Evolutionary conservation across 2,797 vertebrate genomes (phyloP).

Genomic region (Vespertilio murinus): DNA sequence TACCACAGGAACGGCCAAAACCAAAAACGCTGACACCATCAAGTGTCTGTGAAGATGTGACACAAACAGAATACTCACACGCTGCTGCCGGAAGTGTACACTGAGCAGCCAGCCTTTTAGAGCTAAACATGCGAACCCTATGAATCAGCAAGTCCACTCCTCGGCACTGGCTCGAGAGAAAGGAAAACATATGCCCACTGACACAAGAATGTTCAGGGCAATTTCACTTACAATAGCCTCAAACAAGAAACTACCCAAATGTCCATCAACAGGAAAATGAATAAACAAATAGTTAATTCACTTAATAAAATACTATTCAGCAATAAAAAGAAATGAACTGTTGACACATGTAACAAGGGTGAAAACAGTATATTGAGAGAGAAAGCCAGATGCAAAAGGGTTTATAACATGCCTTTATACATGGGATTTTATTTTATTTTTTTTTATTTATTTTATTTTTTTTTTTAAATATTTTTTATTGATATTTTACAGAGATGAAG

Average conservation of each 20-base stretch:
- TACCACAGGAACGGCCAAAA: neutral
- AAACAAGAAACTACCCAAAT: slow-evolving; percentile 18
- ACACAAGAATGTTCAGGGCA: neutral
- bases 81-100: neutral
- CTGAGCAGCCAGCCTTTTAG: neutral
- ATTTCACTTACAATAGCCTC: neutral
- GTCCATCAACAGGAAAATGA: neutral
- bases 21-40: neutral
- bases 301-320: neutral
- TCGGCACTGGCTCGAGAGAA: neutral
- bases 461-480: too few species aligned
- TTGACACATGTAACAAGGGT: neutral
- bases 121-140: neutral
- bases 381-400: neutral
- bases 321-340: neutral
- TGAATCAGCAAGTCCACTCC: neutral
- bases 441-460: too few species aligned
- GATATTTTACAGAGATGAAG: too few species aligned
- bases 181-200: neutral
- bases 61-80: neutral
- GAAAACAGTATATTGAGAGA: neutral
- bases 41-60: neutral
- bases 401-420: neutral
- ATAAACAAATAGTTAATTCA: neutral
- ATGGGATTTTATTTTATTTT: too few species aligned